Percentiles rank a stretch among this genome's conserved stretches.
Evolutionary conservation across 2,888 invertebrate species (phyloP).

Genomic region (Euplagia quadripunctaria): DNA sequence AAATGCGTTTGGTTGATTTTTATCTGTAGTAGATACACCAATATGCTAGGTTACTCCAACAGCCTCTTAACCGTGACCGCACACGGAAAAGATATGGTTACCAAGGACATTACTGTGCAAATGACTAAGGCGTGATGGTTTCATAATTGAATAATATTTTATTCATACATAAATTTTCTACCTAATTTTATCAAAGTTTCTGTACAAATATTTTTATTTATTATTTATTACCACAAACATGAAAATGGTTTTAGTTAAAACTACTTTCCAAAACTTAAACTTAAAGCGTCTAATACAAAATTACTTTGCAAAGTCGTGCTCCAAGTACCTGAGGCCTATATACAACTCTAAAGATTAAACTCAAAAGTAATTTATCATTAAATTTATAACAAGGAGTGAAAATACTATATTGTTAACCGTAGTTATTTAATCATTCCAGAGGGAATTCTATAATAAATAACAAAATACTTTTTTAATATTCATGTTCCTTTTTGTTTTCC

Average conservation of each 20-base stretch:
- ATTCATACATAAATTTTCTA: no score
- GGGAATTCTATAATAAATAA: no score
- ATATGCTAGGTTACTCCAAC: no score
- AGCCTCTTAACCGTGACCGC: no score
- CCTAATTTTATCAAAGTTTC: background rate
- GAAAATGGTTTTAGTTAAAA: background rate
- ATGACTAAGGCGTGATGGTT: no score
- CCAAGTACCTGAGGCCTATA: background rate
- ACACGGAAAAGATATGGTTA: no score
- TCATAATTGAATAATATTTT: background rate
- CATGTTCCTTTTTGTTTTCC: no score
- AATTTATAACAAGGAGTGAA: background rate
- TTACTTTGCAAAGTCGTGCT: slow-evolving; percentile 2
- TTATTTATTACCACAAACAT: slow-evolving; percentile 3
- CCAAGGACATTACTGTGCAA: no score
- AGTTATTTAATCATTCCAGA: background rate
- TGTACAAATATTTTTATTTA: slow-evolving; percentile 1
- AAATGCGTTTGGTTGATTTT: no score
- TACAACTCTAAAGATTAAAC: background rate
- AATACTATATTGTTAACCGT: background rate
- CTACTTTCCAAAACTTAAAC: background rate
- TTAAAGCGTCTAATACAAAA: slow-evolving; percentile 6
- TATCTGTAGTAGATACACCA: no score
- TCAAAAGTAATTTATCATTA: background rate
- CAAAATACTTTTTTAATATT: no score